Evolutionary conservation across 2,888 invertebrate species (phyloP).

Genomic region (Habrosyne pyritoides): DNA sequence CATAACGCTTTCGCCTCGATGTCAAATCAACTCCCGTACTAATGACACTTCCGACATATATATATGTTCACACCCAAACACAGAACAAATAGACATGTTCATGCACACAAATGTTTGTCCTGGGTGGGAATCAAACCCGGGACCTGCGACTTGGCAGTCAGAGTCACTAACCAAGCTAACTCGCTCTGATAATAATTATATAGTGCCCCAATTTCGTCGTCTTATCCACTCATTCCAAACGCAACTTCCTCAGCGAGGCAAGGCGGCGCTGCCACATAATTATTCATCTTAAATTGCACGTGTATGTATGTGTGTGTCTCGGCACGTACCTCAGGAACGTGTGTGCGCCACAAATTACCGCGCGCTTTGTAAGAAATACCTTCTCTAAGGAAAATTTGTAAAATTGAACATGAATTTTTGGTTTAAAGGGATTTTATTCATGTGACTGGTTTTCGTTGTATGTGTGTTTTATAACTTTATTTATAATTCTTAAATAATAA

Average conservation of each 20-base stretch:
- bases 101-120: no score
- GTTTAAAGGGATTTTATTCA: conserved; percentile 60
- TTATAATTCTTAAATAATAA: no score
- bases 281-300: conserved; percentile 84
- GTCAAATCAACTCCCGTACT: no score
- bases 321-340: not conserved
- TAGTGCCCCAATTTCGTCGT: not conserved
- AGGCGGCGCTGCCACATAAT: conserved; percentile 81
- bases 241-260: conserved; percentile 59
- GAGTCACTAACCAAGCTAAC: no score
- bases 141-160: no score
- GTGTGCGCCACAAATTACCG: conserved; percentile 65
- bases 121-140: no score
- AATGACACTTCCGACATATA: no score
- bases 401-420: conserved; percentile 70
- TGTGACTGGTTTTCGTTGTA: conserved; percentile 22
- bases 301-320: conserved; percentile 60
- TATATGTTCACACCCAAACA: no score
- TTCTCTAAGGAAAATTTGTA: conserved; percentile 70
- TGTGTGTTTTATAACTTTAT: not conserved
- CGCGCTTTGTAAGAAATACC: conserved; percentile 69
- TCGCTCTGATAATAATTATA: no score
- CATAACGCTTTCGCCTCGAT: no score
- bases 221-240: conserved; percentile 42
- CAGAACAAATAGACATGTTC: no score